A percentile compares a stretch with the other conserved stretches of the same genome.
Conservation (phyloP, 2,888 invertebrate species). For the Pachydiplax longipennis region DNA sequence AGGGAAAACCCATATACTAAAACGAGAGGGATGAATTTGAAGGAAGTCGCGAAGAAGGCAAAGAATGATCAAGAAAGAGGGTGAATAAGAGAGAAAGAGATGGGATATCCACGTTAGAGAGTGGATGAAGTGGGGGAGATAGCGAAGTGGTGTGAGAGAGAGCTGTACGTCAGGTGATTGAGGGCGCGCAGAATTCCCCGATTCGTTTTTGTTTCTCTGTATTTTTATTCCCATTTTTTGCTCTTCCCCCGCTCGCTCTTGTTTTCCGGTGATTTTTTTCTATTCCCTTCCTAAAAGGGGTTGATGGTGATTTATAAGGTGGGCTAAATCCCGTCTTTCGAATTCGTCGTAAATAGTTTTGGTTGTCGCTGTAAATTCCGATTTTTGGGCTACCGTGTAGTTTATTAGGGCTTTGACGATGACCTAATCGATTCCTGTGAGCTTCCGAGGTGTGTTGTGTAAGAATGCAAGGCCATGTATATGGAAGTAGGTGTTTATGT, state of each 20-base stretch:
- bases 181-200: neutral
- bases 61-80: neutral
- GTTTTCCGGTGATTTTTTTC: conserved; percentile 4
- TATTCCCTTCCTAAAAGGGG: conserved; percentile 19
- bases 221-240: neutral
- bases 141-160: neutral
- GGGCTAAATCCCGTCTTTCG: conserved; percentile 26
- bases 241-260: neutral
- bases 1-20: too few relatives aligned
- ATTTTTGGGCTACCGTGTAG: conserved; percentile 12
- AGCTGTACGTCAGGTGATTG: neutral
- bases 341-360: conserved; percentile 39
- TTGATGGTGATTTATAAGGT: conserved; percentile 35
- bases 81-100: neutral
- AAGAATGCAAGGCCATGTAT: too few relatives aligned
- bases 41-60: neutral
- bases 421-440: neutral
- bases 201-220: neutral
- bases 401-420: conserved; percentile 22
- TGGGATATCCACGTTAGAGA: neutral
- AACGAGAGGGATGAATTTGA: neutral
- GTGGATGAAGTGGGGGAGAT: neutral
- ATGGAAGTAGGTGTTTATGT: too few relatives aligned
- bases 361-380: conserved; percentile 38
- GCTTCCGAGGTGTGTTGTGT: neutral